A percentile compares a stretch with the other conserved stretches of the same genome.
phyloP scores from a whole-genome alignment of 2,888 invertebrate species.

The Notodonta ziczac region DNA sequence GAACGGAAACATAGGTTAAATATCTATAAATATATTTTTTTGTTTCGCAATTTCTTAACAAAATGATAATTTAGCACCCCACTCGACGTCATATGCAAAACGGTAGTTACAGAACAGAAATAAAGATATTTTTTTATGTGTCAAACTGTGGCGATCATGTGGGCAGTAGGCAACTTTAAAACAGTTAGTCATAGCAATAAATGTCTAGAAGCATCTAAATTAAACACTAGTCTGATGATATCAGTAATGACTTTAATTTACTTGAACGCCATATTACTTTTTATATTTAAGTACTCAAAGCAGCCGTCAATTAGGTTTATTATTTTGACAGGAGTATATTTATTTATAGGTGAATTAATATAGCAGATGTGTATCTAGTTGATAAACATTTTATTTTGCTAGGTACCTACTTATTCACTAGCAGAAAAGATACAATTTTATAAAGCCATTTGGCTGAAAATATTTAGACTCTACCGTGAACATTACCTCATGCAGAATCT shows the following conservation, averaged over 20 bases:
- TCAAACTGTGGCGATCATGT: slow-evolving; percentile 67
- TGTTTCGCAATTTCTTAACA: not conserved
- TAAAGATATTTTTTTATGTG: slow-evolving; percentile 50
- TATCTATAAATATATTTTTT: not conserved
- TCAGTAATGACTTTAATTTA: slow-evolving; percentile 36
- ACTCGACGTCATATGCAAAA: not conserved
- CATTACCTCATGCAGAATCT: too few species aligned
- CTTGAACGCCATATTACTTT: not conserved
- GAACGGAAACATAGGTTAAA: not conserved
- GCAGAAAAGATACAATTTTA: too few species aligned
- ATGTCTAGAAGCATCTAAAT: slow-evolving; percentile 70
- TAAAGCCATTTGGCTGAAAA: too few species aligned
- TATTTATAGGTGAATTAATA: too few species aligned
- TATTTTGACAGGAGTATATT: too few species aligned
- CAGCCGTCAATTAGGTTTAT: too few species aligned
- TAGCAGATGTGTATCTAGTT: too few species aligned
- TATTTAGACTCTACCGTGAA: too few species aligned
- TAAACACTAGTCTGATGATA: slow-evolving; percentile 61
- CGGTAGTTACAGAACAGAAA: slow-evolving; percentile 13
- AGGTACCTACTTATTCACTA: too few species aligned
- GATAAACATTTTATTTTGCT: too few species aligned
- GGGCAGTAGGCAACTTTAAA: slow-evolving; percentile 66
- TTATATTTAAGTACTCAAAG: too few species aligned
- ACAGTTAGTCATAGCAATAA: slow-evolving; percentile 74
- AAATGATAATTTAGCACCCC: not conserved